Conservation (phyloP, 2,888 invertebrate genomes). For the Drosophila histrio region DNA sequence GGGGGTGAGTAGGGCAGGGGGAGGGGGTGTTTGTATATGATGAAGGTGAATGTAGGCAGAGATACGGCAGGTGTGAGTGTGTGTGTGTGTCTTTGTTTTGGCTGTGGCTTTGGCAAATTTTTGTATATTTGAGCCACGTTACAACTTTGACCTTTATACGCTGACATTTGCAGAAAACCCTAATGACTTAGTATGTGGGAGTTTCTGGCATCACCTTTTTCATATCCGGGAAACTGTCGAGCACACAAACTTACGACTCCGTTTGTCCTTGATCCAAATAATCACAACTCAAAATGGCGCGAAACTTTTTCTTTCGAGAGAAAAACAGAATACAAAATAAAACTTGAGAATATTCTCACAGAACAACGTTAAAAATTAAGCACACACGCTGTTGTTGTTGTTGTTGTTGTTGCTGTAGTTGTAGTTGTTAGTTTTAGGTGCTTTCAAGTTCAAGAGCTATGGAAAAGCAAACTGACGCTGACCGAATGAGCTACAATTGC, state of each 20-base stretch:
- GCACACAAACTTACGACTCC: neutral
- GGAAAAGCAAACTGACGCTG: slow-evolving; percentile 60
- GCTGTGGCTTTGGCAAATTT: slow-evolving; percentile 25
- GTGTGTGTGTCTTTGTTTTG: slow-evolving; percentile 35
- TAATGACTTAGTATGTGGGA: slow-evolving; percentile 15
- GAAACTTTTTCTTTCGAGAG: neutral
- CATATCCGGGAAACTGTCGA: slow-evolving; percentile 48
- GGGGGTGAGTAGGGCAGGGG: neutral
- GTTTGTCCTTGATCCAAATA: slow-evolving; percentile 26
- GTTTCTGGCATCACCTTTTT: slow-evolving; percentile 52
- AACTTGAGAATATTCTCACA: slow-evolving; percentile 2
- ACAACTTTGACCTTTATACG: slow-evolving; percentile 66
- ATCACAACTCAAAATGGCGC: slow-evolving; percentile 13
- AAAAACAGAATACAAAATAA: neutral
- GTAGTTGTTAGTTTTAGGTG: slow-evolving; percentile 5
- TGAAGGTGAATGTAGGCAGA: slow-evolving; percentile 16
- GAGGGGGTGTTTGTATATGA: neutral
- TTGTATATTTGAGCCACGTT: slow-evolving; percentile 31
- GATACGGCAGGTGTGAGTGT: slow-evolving; percentile 8
- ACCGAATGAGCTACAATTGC: slow-evolving; percentile 69
- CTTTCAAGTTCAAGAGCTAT: slow-evolving; percentile 62
- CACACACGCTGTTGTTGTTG: slow-evolving; percentile 9
- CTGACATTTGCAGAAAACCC: slow-evolving; percentile 34
- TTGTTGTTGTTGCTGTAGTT: slow-evolving; percentile 3
- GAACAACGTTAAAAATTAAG: slow-evolving; percentile 1